These are phyloP conservation scores for Hylyphantes graminicola DNA, from an alignment of 1,140 invertebrate species.

Conservation along the genomic window DNA sequence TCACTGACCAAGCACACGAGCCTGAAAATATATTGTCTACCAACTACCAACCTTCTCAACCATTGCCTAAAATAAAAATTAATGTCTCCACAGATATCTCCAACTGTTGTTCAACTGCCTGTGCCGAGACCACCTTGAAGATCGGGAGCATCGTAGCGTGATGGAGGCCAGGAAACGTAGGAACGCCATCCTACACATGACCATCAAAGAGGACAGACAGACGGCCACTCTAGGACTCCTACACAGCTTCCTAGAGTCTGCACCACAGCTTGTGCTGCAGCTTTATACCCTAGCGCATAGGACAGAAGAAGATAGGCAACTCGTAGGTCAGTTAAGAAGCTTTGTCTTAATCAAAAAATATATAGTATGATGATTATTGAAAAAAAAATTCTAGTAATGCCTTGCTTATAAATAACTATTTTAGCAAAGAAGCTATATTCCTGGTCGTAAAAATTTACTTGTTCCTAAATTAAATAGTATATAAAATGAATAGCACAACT, in stretches of 20 bases:
- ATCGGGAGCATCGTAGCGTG: constrained; percentile 44
- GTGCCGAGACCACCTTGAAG: constrained; percentile 34
- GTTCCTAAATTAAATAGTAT: too few species aligned
- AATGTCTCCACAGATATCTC: neutral
- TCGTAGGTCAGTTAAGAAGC: constrained; percentile 28
- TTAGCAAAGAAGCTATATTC: too few species aligned
- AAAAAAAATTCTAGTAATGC: too few species aligned
- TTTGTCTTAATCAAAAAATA: too few species aligned
- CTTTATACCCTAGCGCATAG: constrained; percentile 61
- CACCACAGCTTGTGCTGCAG: constrained; percentile 62
- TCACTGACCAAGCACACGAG: too few species aligned
- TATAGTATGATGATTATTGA: too few species aligned
- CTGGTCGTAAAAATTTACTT: too few species aligned
- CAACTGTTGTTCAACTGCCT: constrained; percentile 35
- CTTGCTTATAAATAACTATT: too few species aligned
- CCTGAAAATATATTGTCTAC: too few species aligned
- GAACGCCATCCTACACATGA: constrained; percentile 56
- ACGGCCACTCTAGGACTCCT: constrained; percentile 63
- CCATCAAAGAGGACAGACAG: constrained; percentile 63
- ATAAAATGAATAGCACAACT: too few species aligned
- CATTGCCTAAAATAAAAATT: too few species aligned
- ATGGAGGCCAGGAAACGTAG: constrained; percentile 48
- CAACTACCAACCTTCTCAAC: too few species aligned
- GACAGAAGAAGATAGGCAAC: constrained; percentile 39
- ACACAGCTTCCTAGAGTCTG: constrained; percentile 63